phyloP scores from a whole-genome alignment of 2,113 vertebrate species.

The Accipiter cooperii region DNA sequence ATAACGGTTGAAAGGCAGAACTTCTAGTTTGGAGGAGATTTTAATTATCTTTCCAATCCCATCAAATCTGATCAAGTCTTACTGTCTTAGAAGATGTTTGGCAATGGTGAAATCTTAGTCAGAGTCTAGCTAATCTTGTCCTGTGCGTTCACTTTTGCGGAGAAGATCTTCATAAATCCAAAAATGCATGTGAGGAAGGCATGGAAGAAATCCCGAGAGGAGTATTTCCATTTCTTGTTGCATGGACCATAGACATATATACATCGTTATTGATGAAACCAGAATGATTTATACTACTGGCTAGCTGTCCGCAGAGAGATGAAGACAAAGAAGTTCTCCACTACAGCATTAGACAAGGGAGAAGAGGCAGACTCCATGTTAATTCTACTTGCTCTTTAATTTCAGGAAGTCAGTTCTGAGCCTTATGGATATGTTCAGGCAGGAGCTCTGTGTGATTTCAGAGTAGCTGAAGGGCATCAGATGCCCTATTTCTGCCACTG shows the following conservation, averaged over 20 bases:
- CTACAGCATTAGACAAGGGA: not conserved
- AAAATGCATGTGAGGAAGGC: not conserved
- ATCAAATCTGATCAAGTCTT: not conserved
- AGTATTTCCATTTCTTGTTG: not conserved
- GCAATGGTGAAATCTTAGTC: not conserved
- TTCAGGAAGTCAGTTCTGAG: not conserved
- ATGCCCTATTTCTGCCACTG: constrained; percentile 51
- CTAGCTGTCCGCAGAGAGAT: not conserved
- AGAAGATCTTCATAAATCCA: not conserved
- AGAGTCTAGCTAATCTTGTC: not conserved
- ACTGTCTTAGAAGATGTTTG: not conserved
- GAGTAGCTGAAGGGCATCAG: constrained; percentile 39
- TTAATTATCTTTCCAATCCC: not conserved
- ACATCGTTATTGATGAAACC: accelerated
- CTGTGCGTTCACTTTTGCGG: not conserved
- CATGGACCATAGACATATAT: not conserved
- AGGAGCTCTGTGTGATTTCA: constrained; percentile 19
- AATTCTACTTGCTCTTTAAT: constrained; percentile 28
- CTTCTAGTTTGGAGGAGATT: not conserved
- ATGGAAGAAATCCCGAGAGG: accelerated
- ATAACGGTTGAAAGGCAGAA: not conserved
- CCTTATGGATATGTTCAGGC: not conserved
- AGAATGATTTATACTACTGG: not conserved
- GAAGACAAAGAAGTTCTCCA: not conserved
- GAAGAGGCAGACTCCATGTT: constrained; percentile 1